Percentiles rank a stretch among this genome's conserved stretches.
phyloP scores from a whole-genome alignment of 2,888 invertebrate genomes.

The Pammene fasciana region DNA sequence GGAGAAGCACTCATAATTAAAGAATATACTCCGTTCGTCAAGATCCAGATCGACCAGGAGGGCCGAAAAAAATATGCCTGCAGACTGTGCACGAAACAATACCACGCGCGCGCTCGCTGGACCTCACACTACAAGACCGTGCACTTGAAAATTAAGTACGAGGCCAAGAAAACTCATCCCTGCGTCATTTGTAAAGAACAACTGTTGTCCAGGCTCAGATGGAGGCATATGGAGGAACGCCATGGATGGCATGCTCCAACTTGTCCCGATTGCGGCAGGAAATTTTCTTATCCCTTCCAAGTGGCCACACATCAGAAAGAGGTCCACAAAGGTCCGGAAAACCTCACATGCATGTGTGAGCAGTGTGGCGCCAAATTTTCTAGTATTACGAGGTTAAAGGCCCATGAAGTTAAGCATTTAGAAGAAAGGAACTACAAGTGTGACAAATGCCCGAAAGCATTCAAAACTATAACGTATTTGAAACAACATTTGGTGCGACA shows the following conservation, averaged over 20 bases:
- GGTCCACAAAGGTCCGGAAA: conserved; percentile 13
- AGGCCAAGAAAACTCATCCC: conserved; percentile 12
- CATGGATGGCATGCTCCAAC: conserved; percentile 34
- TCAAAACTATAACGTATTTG: conserved; percentile 20
- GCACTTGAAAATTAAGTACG: conserved; percentile 24
- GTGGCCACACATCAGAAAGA: conserved; percentile 33
- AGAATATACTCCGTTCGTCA: conserved; percentile 25
- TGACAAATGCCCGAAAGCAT: conserved; percentile 28
- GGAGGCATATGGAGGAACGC: conserved; percentile 32
- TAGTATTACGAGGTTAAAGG: neutral
- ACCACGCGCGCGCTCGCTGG: neutral
- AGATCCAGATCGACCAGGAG: neutral
- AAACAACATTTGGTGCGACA: conserved; percentile 27
- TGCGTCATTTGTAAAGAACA: conserved; percentile 28
- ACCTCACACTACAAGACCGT: conserved; percentile 30
- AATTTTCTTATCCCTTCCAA: conserved; percentile 34
- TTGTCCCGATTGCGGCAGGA: conserved; percentile 35
- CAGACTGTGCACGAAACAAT: conserved; percentile 2
- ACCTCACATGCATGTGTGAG: conserved; percentile 15
- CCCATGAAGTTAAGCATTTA: conserved; percentile 17
- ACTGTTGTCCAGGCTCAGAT: conserved; percentile 12
- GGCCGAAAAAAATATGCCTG: conserved; percentile 14
- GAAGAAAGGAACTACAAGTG: conserved; percentile 18
- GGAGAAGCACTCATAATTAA: conserved; percentile 8
- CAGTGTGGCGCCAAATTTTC: conserved; percentile 12